Conservation (phyloP, 2,113 vertebrate genomes). For the Centropus bengalensis region DNA sequence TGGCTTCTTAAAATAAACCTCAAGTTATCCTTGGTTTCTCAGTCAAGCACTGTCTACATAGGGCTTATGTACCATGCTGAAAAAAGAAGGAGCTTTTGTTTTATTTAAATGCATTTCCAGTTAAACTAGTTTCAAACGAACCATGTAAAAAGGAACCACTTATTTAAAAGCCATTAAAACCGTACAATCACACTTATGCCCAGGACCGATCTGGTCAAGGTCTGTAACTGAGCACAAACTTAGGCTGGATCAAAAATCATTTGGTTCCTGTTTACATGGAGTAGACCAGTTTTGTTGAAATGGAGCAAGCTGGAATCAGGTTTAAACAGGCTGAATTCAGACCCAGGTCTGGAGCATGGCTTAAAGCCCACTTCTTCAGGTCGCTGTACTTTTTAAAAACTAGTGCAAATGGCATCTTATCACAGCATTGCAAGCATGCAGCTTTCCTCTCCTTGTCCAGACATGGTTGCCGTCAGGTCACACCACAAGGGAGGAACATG, state of each 20-base stretch:
- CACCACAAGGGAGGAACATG: slow-evolving; percentile 65
- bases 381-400: slow-evolving; percentile 76
- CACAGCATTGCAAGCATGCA: slow-evolving; percentile 78
- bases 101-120: slow-evolving; percentile 50
- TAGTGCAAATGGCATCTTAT: slow-evolving; percentile 83
- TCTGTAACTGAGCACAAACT: not conserved
- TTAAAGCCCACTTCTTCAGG: slow-evolving; percentile 73
- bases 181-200: not conserved
- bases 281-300: slow-evolving; percentile 13
- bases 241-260: not conserved
- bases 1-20: slow-evolving; percentile 71
- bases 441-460: slow-evolving; percentile 67
- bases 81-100: slow-evolving; percentile 24
- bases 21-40: slow-evolving; percentile 75
- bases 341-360: slow-evolving; percentile 6
- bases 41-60: slow-evolving; percentile 62
- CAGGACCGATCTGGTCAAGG: not conserved
- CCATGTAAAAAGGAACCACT: slow-evolving; percentile 24
- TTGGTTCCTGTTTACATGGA: slow-evolving; percentile 2
- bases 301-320: slow-evolving; percentile 33
- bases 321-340: slow-evolving; percentile 55
- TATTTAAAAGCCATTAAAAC: slow-evolving; percentile 31
- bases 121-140: slow-evolving; percentile 30
- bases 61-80: slow-evolving; percentile 53
- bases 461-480: slow-evolving; percentile 52